Conservation (phyloP, 1,140 invertebrate genomes). For the Macrocentrus cingulum region DNA sequence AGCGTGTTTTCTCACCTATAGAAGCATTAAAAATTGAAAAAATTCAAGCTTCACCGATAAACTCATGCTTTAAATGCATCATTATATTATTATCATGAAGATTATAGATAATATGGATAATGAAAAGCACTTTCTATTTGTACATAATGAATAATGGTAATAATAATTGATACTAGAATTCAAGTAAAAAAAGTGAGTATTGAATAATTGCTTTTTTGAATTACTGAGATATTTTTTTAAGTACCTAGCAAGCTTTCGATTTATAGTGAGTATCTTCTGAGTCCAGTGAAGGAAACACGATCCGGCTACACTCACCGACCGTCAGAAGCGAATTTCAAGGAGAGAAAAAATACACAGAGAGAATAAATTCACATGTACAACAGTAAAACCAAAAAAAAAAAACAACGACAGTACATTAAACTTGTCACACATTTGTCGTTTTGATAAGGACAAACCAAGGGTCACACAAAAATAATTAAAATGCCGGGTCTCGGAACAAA, state of each 20-base stretch:
- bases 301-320: slow-evolving; percentile 53
- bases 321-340: slow-evolving; percentile 48
- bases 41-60: background rate
- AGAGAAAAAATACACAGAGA: slow-evolving; percentile 47
- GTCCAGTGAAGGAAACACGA: slow-evolving; percentile 55
- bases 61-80: background rate
- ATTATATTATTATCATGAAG: background rate
- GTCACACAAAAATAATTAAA: background rate
- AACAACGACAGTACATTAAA: background rate
- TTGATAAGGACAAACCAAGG: background rate
- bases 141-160: background rate
- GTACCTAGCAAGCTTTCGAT: slow-evolving; percentile 56
- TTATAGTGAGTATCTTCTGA: slow-evolving; percentile 55
- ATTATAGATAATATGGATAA: background rate
- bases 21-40: slow-evolving; percentile 6
- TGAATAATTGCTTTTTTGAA: background rate
- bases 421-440: background rate
- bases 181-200: background rate
- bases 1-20: background rate
- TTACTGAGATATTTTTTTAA: slow-evolving; percentile 30
- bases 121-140: background rate
- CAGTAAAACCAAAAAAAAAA: background rate
- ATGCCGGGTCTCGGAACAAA: background rate
- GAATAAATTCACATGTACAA: slow-evolving; percentile 39
- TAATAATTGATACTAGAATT: background rate